Conservation (phyloP, 2,888 invertebrate genomes). For the Ormyrus labotus region DNA sequence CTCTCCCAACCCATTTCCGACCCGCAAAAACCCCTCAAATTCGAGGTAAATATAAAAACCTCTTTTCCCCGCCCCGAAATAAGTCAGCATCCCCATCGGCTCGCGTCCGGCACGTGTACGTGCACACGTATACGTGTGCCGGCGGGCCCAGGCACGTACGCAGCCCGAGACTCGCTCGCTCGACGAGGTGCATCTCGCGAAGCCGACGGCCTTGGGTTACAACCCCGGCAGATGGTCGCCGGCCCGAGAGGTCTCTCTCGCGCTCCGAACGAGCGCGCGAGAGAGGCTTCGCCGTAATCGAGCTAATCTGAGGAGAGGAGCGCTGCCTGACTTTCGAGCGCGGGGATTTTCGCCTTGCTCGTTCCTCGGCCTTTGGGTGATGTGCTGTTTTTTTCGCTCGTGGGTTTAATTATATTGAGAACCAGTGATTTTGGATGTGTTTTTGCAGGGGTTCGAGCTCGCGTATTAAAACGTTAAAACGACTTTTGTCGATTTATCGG, state of each 20-base stretch:
- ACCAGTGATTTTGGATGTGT: too few relatives aligned
- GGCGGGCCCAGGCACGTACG: slow-evolving; percentile 8
- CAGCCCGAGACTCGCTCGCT: not conserved
- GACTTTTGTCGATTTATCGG: too few relatives aligned
- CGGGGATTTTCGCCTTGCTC: too few relatives aligned
- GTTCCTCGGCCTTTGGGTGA: not conserved
- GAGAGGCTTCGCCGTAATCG: slow-evolving; percentile 26
- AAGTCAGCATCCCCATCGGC: too few relatives aligned
- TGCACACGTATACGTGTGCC: not conserved
- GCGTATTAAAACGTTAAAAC: too few relatives aligned
- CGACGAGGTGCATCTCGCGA: slow-evolving; percentile 35
- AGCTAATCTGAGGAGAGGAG: slow-evolving; percentile 33
- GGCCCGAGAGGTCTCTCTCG: slow-evolving; percentile 47
- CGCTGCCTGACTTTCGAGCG: not conserved
- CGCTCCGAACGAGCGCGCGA: slow-evolving; percentile 13
- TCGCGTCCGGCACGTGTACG: too few relatives aligned
- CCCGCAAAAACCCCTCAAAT: too few relatives aligned
- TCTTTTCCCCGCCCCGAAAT: too few relatives aligned
- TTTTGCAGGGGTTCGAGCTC: too few relatives aligned
- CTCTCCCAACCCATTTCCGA: too few relatives aligned
- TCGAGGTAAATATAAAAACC: too few relatives aligned
- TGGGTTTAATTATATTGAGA: not conserved
- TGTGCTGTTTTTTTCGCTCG: too few relatives aligned
- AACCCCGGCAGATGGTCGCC: slow-evolving; percentile 65
- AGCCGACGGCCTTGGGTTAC: slow-evolving; percentile 67